These are phyloP conservation scores for Zaprionus bogoriensis DNA, from an alignment of 2,888 invertebrate genomes.

Conservation along the genomic window DNA sequence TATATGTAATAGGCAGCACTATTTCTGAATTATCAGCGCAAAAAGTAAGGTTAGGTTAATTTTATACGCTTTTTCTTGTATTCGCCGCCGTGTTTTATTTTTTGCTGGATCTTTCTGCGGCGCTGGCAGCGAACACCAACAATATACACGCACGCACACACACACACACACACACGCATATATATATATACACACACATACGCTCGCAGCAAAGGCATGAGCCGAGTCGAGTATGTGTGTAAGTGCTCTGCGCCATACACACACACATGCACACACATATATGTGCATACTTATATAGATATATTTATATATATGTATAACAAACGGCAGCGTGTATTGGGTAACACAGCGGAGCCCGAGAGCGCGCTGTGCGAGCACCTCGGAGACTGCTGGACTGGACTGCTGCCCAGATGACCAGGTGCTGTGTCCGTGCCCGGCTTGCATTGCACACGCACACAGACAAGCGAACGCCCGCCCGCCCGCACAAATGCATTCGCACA, in stretches of 20 bases:
- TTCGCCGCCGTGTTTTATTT: slow-evolving; percentile 63
- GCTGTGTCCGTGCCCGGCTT: slow-evolving; percentile 62
- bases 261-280: slow-evolving; percentile 13
- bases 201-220: neutral
- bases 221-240: slow-evolving; percentile 19
- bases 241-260: slow-evolving; percentile 30
- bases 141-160: slow-evolving; percentile 31
- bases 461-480: slow-evolving; percentile 21
- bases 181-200: slow-evolving; percentile 19
- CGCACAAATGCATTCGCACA: slow-evolving; percentile 37
- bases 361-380: neutral
- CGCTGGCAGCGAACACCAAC: slow-evolving; percentile 59
- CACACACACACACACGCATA: slow-evolving; percentile 12
- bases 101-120: slow-evolving; percentile 76
- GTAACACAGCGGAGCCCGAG: slow-evolving; percentile 55
- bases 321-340: slow-evolving; percentile 60
- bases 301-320: slow-evolving; percentile 23
- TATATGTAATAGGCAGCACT: slow-evolving; percentile 53
- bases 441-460: slow-evolving; percentile 24
- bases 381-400: slow-evolving; percentile 42
- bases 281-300: slow-evolving; percentile 17
- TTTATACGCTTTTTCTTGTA: slow-evolving; percentile 66
- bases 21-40: slow-evolving; percentile 73
- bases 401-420: slow-evolving; percentile 46
- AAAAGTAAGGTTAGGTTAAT: slow-evolving; percentile 76